These are phyloP conservation scores for Umimayanthus kanabou DNA, from an alignment of 92 coral and sea anemone species.

Conservation along the genomic window DNA sequence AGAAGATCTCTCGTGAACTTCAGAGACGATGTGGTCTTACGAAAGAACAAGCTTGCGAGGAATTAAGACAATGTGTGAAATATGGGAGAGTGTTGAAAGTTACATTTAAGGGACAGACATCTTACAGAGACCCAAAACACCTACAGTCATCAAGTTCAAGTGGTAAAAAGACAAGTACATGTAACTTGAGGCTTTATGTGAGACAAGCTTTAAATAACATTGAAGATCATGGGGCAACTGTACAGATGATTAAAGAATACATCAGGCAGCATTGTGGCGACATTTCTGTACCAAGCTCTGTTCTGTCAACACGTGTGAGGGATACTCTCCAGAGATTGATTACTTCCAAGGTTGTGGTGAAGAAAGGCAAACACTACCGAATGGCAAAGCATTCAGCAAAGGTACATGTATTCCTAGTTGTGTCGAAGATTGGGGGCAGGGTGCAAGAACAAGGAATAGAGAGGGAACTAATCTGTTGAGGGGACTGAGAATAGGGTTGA, in stretches of 20 bases:
- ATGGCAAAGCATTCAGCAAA: slow-evolving; percentile 20
- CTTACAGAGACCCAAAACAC: slow-evolving; percentile 49
- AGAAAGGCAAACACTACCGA: slow-evolving; percentile 43
- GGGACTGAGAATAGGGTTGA: too few relatives aligned
- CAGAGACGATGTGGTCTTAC: slow-evolving; percentile 50
- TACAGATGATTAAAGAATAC: slow-evolving; percentile 34
- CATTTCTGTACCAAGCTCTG: slow-evolving; percentile 20
- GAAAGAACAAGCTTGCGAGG: slow-evolving; percentile 44
- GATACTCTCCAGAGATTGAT: slow-evolving; percentile 40
- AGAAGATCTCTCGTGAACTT: slow-evolving; percentile 50
- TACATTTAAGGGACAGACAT: slow-evolving; percentile 49
- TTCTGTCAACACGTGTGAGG: slow-evolving; percentile 24
- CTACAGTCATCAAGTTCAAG: neutral
- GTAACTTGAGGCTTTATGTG: slow-evolving; percentile 32
- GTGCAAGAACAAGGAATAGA: too few relatives aligned
- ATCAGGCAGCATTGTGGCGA: slow-evolving; percentile 34
- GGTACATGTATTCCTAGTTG: neutral
- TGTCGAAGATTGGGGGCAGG: too few relatives aligned
- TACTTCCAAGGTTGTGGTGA: slow-evolving; percentile 21
- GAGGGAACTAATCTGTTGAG: too few relatives aligned
- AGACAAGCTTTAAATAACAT: slow-evolving; percentile 41
- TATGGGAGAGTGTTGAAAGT: slow-evolving; percentile 49
- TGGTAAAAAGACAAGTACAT: slow-evolving; percentile 28
- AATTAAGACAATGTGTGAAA: slow-evolving; percentile 51
- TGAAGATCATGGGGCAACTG: slow-evolving; percentile 48